Evolutionary conservation across 1,140 invertebrate species (phyloP).

Genomic region (Formica exsecta): DNA sequence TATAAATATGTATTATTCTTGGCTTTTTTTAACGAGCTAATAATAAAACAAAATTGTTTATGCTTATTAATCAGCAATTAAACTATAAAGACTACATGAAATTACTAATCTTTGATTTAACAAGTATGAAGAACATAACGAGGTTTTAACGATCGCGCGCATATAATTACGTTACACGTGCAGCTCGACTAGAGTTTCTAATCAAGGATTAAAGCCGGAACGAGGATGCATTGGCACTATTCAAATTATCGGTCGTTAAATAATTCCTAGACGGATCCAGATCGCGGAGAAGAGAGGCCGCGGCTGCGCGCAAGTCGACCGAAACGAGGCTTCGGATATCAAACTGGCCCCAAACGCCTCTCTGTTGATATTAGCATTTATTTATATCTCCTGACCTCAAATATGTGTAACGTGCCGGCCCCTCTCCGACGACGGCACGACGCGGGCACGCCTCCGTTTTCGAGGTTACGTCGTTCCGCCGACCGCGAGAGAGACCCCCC

Average conservation of each 20-base stretch:
- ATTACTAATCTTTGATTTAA: neutral
- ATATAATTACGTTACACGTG: constrained; percentile 24
- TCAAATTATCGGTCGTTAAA: neutral
- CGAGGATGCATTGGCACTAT: neutral
- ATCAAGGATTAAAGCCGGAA: constrained; percentile 14
- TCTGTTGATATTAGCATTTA: constrained; percentile 83
- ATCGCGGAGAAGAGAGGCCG: constrained; percentile 40
- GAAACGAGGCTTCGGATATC: constrained; percentile 78
- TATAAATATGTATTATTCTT: constrained; percentile 4
- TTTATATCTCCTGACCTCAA: constrained; percentile 85
- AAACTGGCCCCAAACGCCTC: constrained; percentile 72
- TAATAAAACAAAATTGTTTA: neutral
- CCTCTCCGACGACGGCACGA: constrained; percentile 63
- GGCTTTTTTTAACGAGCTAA: neutral
- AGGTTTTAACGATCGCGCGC: neutral
- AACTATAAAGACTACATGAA: neutral
- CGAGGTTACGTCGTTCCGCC: constrained; percentile 69
- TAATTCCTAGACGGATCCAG: constrained; percentile 38
- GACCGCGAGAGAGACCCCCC: constrained; percentile 8
- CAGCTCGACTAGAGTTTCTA: neutral
- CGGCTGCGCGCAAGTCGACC: constrained; percentile 58
- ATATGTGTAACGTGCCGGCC: constrained; percentile 77
- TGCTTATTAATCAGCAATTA: neutral
- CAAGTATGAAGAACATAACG: neutral
- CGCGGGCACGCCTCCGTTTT: constrained; percentile 76